Evolutionary conservation across 2,113 vertebrate genomes (phyloP).

Genomic region (Trachemys scripta): DNA sequence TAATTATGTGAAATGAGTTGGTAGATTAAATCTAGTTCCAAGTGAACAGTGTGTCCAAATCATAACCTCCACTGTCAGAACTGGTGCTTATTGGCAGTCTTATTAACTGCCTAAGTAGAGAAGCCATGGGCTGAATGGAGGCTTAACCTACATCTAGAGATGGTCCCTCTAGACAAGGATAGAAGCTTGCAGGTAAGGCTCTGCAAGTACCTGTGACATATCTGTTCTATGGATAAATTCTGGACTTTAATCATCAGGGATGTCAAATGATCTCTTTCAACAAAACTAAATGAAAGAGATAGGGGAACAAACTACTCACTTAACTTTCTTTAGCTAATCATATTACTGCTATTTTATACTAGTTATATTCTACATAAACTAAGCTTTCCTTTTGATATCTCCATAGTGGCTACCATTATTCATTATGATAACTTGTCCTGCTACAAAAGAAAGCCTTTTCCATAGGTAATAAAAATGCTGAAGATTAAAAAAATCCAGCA

Average conservation of each 20-base stretch:
- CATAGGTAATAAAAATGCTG: background rate
- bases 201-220: background rate
- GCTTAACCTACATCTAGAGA: background rate
- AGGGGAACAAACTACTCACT: conserved; percentile 9
- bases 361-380: background rate
- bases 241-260: conserved; percentile 54
- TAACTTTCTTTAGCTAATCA: background rate
- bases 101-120: background rate
- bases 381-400: background rate
- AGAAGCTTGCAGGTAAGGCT: background rate
- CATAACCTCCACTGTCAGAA: background rate
- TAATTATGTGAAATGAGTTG: conserved; percentile 64
- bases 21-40: conserved; percentile 56
- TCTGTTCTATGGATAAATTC: conserved; percentile 47
- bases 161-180: conserved; percentile 16
- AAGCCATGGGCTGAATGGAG: background rate
- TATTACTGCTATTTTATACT: background rate
- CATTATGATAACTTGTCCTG: conserved; percentile 1
- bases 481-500: background rate
- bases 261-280: background rate
- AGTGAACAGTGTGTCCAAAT: conserved; percentile 37
- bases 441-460: background rate
- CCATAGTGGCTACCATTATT: conserved; percentile 3
- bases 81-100: background rate
- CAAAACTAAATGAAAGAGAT: conserved; percentile 18